Evolutionary conservation across 2,113 vertebrate genomes (phyloP), one percentile per base, ranked within the genome.

Genomic region (Recurvirostra avosetta): DNA sequence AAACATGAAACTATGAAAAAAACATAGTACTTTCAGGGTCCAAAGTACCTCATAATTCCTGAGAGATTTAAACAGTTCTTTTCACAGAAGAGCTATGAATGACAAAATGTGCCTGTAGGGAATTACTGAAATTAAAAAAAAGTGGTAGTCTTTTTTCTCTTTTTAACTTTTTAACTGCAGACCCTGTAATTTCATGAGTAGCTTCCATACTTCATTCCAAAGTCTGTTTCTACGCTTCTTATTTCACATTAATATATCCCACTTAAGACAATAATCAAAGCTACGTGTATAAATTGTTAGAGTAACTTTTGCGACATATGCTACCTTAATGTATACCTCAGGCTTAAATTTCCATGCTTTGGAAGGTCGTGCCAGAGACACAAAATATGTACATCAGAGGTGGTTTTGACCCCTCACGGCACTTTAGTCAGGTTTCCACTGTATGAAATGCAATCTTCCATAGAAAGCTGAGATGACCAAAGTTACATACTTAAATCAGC

Each of bases 1-100:
- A 78, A 84, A 38, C 1, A 4, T 41, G 49, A 71, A 88, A 59
- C 53, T 73, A 26, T 58, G 77, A 19, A 87, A 81, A 80, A 82
- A 55, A 38, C 10, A 32, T 55, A 81, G 29, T 89, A 15, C 11
- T 67, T 83, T 78, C 30, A 61, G 22, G 38, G 27, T 93, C 26
- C 61, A 86, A 81, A 34, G 23, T 91, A 67, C 38, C 52, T 97
- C 11, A 25, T 74, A 86, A 72, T 92, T 96, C 29, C 87, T 94
- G 71, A 96, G 90, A 90, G 66, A 89, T 93, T 97, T 72, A 72
- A 96, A 68, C 53, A 71, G 22, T 93, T 93, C 21, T 66, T 88
- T 86, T 71, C 72, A 36, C 30, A 85, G 63, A 88, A 74, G 74
- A 96, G 62, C 22, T 73, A 34, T 7, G 36, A 92, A 61, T 75